A percentile compares a stretch with the other conserved stretches of the same genome.
Evolutionary conservation across 2,888 invertebrate genomes (phyloP).

Genomic region (Xylophagus ater): DNA sequence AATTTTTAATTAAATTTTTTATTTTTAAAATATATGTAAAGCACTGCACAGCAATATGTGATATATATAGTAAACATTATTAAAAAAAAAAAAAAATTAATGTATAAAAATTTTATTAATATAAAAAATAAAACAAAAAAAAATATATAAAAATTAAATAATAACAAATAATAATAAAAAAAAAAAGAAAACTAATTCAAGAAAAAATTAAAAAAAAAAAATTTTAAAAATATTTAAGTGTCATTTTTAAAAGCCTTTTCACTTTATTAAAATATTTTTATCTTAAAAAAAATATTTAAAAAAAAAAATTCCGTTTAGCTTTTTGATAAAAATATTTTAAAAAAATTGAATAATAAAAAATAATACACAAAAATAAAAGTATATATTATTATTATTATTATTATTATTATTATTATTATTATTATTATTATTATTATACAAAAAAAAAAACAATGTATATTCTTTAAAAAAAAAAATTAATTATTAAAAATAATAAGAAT

Average conservation of each 20-base stretch:
- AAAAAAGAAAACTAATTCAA: neutral
- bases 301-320: constrained; percentile 2
- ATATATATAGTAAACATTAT: constrained; percentile 9
- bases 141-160: neutral
- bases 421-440: too few species aligned
- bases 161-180: constrained; percentile 1
- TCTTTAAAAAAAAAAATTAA: neutral
- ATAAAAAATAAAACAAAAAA: neutral
- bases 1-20: neutral
- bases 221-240: neutral
- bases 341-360: constrained; percentile 11
- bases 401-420: too few species aligned
- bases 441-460: constrained; percentile 2
- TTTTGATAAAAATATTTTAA: constrained; percentile 14
- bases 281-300: neutral
- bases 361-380: too few species aligned
- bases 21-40: neutral
- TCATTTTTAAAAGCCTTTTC: constrained; percentile 5
- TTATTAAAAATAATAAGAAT: neutral
- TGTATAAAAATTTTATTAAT: neutral
- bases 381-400: too few species aligned
- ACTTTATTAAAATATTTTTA: constrained; percentile 13
- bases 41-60: constrained; percentile 16
- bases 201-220: neutral
- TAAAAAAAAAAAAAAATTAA: constrained; percentile 8